These are phyloP conservation scores for Python bivittatus DNA, from an alignment of 2,113 vertebrate species.

Conservation along the genomic window DNA sequence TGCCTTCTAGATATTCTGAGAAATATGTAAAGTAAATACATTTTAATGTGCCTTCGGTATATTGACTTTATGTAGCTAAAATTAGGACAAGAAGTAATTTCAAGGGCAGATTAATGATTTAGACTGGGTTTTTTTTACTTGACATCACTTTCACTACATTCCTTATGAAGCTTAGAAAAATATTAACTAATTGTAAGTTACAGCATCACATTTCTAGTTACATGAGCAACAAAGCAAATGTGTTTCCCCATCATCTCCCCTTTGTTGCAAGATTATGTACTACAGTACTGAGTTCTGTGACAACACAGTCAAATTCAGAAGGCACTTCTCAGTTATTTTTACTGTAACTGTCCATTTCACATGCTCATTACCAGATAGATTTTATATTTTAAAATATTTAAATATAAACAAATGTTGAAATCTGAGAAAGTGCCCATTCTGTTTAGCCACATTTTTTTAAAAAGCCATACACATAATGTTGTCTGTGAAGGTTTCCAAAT, in stretches of 20 bases:
- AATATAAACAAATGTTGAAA: conserved; percentile 48
- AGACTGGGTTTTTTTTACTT: neutral
- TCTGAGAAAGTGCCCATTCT: conserved; percentile 30
- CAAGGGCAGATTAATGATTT: neutral
- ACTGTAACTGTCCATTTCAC: neutral
- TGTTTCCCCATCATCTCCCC: neutral
- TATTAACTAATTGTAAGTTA: neutral
- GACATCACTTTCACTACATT: neutral
- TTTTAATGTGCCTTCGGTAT: neutral
- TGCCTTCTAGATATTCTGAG: neutral
- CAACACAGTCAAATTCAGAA: neutral
- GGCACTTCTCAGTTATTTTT: conserved; percentile 13
- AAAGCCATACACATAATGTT: conserved; percentile 6
- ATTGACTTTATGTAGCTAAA: neutral
- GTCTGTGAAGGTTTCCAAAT: conserved; percentile 51
- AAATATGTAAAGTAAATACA: neutral
- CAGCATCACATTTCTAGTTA: neutral
- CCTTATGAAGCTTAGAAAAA: neutral
- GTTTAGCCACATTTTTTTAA: too few relatives aligned
- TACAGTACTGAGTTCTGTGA: neutral
- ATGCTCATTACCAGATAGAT: neutral
- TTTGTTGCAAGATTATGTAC: neutral
- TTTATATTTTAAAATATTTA: conserved; percentile 40
- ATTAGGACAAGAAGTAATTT: neutral
- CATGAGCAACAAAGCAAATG: neutral